phyloP scores from a whole-genome alignment of 2,888 invertebrate genomes.

The Bursaphelenchus okinawaensis region DNA sequence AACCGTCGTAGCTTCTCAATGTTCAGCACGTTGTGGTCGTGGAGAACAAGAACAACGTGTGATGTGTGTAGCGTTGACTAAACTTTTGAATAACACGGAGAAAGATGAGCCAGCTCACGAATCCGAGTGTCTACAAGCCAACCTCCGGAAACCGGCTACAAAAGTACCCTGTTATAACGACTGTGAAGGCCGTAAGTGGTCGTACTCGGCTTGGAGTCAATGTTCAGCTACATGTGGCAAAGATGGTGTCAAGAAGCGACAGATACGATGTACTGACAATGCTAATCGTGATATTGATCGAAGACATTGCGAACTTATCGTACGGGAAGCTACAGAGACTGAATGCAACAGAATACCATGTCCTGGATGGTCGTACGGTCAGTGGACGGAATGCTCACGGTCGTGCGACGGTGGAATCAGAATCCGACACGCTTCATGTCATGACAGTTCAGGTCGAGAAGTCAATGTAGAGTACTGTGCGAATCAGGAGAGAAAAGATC shows the following conservation, averaged over 20 bases:
- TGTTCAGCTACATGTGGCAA: conserved; percentile 60
- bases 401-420: conserved; percentile 60
- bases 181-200: conserved; percentile 60
- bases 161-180: conserved; percentile 55
- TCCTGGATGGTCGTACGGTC: conserved; percentile 52
- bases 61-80: conserved; percentile 12
- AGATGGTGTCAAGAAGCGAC: conserved; percentile 57
- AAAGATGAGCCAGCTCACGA: conserved; percentile 37
- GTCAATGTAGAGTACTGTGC: conserved; percentile 36
- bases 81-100: conserved; percentile 9
- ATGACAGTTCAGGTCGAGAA: conserved; percentile 57
- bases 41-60: conserved; percentile 55
- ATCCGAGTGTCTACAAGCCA: conserved; percentile 32
- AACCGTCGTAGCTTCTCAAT: conserved; percentile 52
- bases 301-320: conserved; percentile 36
- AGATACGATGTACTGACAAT: conserved; percentile 58
- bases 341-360: conserved; percentile 53
- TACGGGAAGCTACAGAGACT: conserved; percentile 37
- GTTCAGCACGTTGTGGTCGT: conserved; percentile 59
- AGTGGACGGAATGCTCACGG: conserved; percentile 58
- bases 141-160: conserved; percentile 11
- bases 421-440: conserved; percentile 59
- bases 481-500: conserved; percentile 23
- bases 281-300: conserved; percentile 42
- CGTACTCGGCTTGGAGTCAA: conserved; percentile 60